These are phyloP conservation scores for human (Homo sapiens) DNA, from an alignment of 2,113 vertebrate genomes.

Conservation along the genomic window GRCh38 chr16:85930001-85930500, in stretches of 20 bases:
- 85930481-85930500: background rate
- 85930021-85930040: background rate
- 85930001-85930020: background rate
- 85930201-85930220: background rate
- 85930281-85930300: background rate
- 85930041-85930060: background rate
- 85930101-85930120: too few species aligned
- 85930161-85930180: fast-evolving
- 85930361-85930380: too few species aligned
- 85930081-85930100: background rate
- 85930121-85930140: background rate
- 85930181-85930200: fast-evolving
- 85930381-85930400: background rate
- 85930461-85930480: background rate
- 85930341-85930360: background rate
- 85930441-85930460: background rate
- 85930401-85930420: background rate
- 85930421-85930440: fast-evolving
- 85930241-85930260: too few species aligned
- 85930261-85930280: fast-evolving
- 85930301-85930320: background rate
- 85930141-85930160: background rate
- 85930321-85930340: background rate
- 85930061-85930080: background rate
- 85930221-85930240: fast-evolving